Evolutionary conservation across 2,113 vertebrate genomes (phyloP).

Genomic region (Oryzias curvinotus): DNA sequence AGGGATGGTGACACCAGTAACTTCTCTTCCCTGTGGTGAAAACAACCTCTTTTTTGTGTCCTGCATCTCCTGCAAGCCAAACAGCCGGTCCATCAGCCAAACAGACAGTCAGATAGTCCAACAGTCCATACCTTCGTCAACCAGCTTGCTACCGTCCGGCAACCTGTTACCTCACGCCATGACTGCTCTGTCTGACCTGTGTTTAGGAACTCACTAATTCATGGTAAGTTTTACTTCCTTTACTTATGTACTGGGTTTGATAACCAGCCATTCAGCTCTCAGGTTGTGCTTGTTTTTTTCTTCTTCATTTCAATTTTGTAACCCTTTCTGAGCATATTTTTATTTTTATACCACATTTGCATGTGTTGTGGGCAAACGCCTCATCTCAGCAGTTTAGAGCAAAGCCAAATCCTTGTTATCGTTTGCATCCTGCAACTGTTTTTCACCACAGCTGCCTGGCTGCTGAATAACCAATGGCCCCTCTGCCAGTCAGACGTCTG

Average conservation of each 20-base stretch:
- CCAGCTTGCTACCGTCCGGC: conserved; percentile 57
- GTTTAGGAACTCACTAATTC: conserved; percentile 74
- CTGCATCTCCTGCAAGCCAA: conserved; percentile 31
- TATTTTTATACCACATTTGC: conserved; percentile 66
- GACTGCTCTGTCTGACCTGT: conserved; percentile 69
- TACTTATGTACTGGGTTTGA: not conserved
- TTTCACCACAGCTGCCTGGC: conserved; percentile 32
- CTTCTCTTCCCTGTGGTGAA: conserved; percentile 49
- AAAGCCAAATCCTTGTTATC: conserved; percentile 43
- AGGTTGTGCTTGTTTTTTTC: too few relatives aligned
- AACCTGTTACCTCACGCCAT: conserved; percentile 75
- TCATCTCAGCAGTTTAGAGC: conserved; percentile 37
- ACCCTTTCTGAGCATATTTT: conserved; percentile 18
- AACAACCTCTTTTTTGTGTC: conserved; percentile 34
- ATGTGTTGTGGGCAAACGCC: conserved; percentile 35
- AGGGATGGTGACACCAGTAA: conserved; percentile 77
- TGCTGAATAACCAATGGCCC: conserved; percentile 57
- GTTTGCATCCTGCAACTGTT: conserved; percentile 67
- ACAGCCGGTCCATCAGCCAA: conserved; percentile 28
- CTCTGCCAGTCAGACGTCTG: conserved; percentile 15
- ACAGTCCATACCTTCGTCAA: conserved; percentile 32
- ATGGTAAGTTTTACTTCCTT: conserved; percentile 69
- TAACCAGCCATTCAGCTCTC: too few relatives aligned
- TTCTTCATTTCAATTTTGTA: too few relatives aligned
- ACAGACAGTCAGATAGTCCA: conserved; percentile 39